phyloP scores from a whole-genome alignment of 2,113 vertebrate genomes.

The Mohoua ochrocephala region DNA sequence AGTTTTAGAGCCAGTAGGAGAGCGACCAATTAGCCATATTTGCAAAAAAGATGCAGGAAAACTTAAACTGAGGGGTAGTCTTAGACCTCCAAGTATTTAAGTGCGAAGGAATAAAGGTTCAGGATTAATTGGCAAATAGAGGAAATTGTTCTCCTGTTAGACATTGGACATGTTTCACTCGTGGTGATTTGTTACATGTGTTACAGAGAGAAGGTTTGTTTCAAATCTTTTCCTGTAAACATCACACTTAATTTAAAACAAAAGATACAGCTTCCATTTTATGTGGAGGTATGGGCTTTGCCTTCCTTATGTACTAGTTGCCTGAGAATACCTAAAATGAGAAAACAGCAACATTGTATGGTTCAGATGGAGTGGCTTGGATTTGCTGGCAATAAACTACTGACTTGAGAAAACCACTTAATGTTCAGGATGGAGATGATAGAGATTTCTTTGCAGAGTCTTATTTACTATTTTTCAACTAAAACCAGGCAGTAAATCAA shows the following conservation, averaged over 20 bases:
- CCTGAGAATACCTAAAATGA: slow-evolving; percentile 18
- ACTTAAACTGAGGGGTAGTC: background rate
- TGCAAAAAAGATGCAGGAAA: slow-evolving; percentile 30
- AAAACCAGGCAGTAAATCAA: slow-evolving; percentile 56
- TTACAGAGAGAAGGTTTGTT: slow-evolving; percentile 12
- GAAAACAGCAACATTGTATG: background rate
- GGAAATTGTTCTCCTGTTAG: slow-evolving; percentile 14
- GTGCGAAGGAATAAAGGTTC: background rate
- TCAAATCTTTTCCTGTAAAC: slow-evolving; percentile 27
- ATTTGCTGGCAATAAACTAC: slow-evolving; percentile 43
- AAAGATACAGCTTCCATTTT: slow-evolving; percentile 65
- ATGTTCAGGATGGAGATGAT: slow-evolving; percentile 3
- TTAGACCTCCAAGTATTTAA: background rate
- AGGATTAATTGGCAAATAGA: background rate
- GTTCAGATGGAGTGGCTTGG: slow-evolving; percentile 44
- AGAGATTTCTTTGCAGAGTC: slow-evolving; percentile 36
- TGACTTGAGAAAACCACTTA: slow-evolving; percentile 37
- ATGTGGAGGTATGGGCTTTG: slow-evolving; percentile 26
- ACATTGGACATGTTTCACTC: background rate
- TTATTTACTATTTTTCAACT: slow-evolving; percentile 50
- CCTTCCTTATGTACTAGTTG: background rate
- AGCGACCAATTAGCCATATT: slow-evolving; percentile 16
- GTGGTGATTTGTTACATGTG: background rate
- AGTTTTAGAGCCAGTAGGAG: slow-evolving; percentile 31
- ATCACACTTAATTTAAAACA: slow-evolving; percentile 47